A percentile compares a stretch with the other conserved stretches of the same genome.
These are phyloP conservation scores for Dendrolimus kikuchii DNA, from an alignment of 1,140 invertebrate species.

Conservation along the genomic window DNA sequence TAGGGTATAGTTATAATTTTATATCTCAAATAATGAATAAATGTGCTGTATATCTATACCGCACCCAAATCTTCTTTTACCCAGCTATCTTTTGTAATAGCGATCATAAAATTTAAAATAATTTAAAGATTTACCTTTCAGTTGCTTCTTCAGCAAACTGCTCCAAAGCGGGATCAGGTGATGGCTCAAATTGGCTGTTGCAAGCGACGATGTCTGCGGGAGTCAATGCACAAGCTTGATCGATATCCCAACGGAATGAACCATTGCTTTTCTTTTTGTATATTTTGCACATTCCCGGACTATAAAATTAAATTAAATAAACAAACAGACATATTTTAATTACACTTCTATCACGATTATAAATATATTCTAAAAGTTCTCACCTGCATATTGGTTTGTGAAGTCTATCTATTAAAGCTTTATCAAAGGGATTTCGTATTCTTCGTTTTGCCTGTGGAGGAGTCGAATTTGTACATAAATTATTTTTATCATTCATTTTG, in stretches of 20 bases:
- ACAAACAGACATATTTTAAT: background rate
- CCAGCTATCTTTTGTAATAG: background rate
- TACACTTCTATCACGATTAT: background rate
- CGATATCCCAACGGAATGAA: slow-evolving; percentile 65
- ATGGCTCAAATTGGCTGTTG: slow-evolving; percentile 67
- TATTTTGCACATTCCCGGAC: slow-evolving; percentile 70
- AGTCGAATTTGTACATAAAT: slow-evolving; percentile 45
- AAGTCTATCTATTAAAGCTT: slow-evolving; percentile 58
- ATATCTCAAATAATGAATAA: too few relatives aligned
- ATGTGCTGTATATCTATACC: too few relatives aligned
- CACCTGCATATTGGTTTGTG: slow-evolving; percentile 69
- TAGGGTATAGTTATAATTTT: too few relatives aligned
- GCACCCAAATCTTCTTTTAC: too few relatives aligned
- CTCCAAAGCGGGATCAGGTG: slow-evolving; percentile 63
- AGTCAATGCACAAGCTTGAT: slow-evolving; percentile 56
- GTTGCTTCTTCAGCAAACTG: slow-evolving; percentile 64
- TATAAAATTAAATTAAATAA: slow-evolving; percentile 20
- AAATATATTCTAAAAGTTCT: slow-evolving; percentile 8
- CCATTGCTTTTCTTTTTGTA: slow-evolving; percentile 56
- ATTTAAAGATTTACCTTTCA: slow-evolving; percentile 35
- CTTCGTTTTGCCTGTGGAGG: slow-evolving; percentile 51
- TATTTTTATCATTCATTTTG: slow-evolving; percentile 57
- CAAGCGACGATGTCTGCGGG: slow-evolving; percentile 65
- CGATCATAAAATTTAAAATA: background rate
- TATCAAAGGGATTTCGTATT: slow-evolving; percentile 68